Evolutionary conservation across 2,888 invertebrate species (phyloP), one percentile per base, ranked within the genome.

Genomic region (Rhaphigaster nebulosa): DNA sequence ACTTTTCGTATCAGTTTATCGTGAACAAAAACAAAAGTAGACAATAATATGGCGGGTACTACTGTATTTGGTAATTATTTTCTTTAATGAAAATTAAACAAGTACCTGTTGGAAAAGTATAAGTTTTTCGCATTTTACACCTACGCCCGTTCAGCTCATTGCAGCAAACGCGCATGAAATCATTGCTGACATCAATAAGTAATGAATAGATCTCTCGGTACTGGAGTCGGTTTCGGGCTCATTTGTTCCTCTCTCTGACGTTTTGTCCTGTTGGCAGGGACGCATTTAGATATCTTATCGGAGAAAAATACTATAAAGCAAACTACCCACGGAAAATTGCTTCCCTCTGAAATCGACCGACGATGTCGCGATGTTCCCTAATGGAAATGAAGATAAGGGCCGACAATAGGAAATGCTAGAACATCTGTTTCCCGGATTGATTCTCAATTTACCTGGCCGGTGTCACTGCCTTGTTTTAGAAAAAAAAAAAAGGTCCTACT

Each of bases 241-340:
- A 70, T 70, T 70, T 65, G n/a, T 60, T 60, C 60, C 8, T 26
- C 8, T 29, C n/a, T 65, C 4, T 15, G 29, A n/a, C 65, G 65
- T 65, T 65, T 65, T 70, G 70, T 70, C 70, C 70, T 29, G 18
- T 20, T 34, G 34, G 70, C 34, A 8, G 20, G 34, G 70, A 70
- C 1, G 20, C 34, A 70, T 70, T 70, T 70, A 70, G 70, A 70
- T 70, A 70, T 20, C 70, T 18, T 70, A 70, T 70, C 70, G 23
- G 70, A 70, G 70, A 70, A 70, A 70, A 70, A 70, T 70, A 70
- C 34, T 70, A 70, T 70, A 70, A 70, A 70, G 70, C 70, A 70
- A 70, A 70, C 70, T 34, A 70, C 70, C 70, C 20, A 34, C 18
- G 70, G 70, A 70, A 70, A 70, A 70, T 70, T 70, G 70, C 70